These are phyloP conservation scores for Pterocles gutturalis DNA, from an alignment of 2,113 vertebrate species.

Conservation along the genomic window DNA sequence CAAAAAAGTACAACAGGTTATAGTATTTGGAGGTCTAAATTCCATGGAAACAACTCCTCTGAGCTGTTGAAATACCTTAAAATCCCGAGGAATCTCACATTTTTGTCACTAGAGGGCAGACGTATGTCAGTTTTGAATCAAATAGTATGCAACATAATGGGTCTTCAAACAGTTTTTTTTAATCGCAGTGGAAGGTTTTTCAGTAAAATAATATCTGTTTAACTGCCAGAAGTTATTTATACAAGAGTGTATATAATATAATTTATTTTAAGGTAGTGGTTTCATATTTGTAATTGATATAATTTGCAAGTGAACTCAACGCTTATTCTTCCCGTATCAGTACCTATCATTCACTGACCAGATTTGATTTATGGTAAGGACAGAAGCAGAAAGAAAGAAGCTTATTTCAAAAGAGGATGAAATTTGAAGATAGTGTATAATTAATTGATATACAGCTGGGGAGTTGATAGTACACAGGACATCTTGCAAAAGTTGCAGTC, in stretches of 20 bases:
- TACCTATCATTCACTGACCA: background rate
- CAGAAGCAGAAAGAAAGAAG: background rate
- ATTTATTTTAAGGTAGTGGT: background rate
- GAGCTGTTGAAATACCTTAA: background rate
- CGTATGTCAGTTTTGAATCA: background rate
- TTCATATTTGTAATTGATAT: background rate
- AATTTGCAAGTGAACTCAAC: background rate
- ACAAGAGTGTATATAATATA: background rate
- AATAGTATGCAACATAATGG: accelerated
- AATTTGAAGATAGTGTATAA: background rate
- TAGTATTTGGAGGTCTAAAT: background rate
- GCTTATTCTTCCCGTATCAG: background rate
- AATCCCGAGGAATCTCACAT: background rate
- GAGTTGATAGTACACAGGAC: background rate
- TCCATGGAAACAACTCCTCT: background rate
- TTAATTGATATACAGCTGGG: background rate
- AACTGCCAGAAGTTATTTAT: background rate
- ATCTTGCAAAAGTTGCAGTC: background rate
- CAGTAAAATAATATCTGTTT: background rate
- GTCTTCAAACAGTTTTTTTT: background rate
- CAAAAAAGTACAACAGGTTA: background rate
- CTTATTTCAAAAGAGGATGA: background rate
- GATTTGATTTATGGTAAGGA: background rate
- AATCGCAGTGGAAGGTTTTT: background rate
- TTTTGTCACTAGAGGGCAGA: constrained; percentile 55